A percentile compares a stretch with the other conserved stretches of the same genome.
Evolutionary conservation across 2,888 invertebrate genomes (phyloP).

Genomic region (Stomorhina lunata): DNA sequence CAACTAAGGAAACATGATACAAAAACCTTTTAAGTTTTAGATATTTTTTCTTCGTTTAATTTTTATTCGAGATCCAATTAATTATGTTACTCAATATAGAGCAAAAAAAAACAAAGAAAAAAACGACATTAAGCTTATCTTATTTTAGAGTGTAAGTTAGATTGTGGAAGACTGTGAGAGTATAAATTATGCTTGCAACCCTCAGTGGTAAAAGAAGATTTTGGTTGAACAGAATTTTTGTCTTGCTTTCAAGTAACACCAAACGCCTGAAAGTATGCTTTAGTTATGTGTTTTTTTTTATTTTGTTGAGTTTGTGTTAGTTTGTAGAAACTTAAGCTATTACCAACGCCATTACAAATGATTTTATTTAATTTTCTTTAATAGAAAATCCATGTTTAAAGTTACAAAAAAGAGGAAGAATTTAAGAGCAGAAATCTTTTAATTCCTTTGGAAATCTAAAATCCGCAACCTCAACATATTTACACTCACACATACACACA

Average conservation of each 20-base stretch:
- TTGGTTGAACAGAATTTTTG: conserved; percentile 17
- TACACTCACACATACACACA: background rate
- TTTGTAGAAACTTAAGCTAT: background rate
- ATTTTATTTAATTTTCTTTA: conserved; percentile 75
- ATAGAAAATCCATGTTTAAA: conserved; percentile 74
- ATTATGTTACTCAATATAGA: conserved; percentile 50
- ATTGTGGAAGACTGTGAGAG: background rate
- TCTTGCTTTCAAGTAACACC: background rate
- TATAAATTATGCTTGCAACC: conserved; percentile 45
- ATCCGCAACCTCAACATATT: conserved; percentile 49
- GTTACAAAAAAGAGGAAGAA: conserved; percentile 39
- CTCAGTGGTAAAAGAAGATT: conserved; percentile 6
- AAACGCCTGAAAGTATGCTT: background rate
- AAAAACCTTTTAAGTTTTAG: conserved; percentile 14
- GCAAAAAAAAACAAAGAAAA: no score
- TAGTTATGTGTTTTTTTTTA: background rate
- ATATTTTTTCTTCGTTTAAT: background rate
- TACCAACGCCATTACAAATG: conserved; percentile 46
- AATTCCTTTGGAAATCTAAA: conserved; percentile 66
- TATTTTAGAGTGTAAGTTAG: background rate
- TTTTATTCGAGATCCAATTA: conserved; percentile 52
- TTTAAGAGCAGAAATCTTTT: conserved; percentile 64
- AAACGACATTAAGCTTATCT: background rate
- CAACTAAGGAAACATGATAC: conserved; percentile 1
- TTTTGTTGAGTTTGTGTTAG: background rate